phyloP scores from a whole-genome alignment of 1,140 invertebrate genomes.

The Brachionus rotundiformis region DNA sequence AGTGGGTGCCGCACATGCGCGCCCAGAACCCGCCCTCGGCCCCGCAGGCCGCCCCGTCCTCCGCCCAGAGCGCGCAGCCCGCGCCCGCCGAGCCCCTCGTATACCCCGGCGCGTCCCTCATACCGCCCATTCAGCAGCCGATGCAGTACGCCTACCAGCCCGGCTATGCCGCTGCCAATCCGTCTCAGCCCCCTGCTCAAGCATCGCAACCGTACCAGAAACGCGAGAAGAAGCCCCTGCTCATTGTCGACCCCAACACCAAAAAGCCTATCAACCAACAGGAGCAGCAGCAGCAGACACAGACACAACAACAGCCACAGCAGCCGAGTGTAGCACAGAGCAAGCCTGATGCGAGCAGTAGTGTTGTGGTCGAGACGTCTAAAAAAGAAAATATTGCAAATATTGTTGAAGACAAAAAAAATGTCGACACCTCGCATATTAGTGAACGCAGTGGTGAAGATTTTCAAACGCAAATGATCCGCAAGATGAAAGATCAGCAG shows the following conservation, averaged over 20 bases:
- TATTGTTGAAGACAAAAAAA: too few species aligned
- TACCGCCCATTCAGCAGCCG: too few species aligned
- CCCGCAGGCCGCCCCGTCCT: neutral
- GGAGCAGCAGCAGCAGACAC: neutral
- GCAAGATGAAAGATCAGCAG: neutral
- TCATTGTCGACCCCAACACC: constrained; percentile 58
- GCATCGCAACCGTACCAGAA: too few species aligned
- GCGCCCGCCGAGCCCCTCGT: neutral
- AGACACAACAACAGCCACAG: neutral
- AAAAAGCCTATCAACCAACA: neutral
- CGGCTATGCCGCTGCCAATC: neutral
- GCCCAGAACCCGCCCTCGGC: neutral
- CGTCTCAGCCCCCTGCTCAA: neutral
- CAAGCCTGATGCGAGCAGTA: too few species aligned
- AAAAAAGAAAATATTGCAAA: too few species aligned
- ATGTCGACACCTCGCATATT: too few species aligned
- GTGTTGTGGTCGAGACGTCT: too few species aligned
- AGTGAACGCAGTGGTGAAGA: too few species aligned
- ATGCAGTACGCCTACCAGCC: neutral
- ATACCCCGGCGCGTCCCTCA: neutral
- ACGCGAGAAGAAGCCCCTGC: constrained; percentile 54
- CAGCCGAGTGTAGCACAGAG: too few species aligned
- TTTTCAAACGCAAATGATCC: neutral
- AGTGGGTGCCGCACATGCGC: neutral
- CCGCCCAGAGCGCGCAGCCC: neutral